A percentile compares a stretch with the other conserved stretches of the same genome.
phyloP scores from a whole-genome alignment of 1,140 invertebrate species.

The Ceratosolen fusciceps region DNA sequence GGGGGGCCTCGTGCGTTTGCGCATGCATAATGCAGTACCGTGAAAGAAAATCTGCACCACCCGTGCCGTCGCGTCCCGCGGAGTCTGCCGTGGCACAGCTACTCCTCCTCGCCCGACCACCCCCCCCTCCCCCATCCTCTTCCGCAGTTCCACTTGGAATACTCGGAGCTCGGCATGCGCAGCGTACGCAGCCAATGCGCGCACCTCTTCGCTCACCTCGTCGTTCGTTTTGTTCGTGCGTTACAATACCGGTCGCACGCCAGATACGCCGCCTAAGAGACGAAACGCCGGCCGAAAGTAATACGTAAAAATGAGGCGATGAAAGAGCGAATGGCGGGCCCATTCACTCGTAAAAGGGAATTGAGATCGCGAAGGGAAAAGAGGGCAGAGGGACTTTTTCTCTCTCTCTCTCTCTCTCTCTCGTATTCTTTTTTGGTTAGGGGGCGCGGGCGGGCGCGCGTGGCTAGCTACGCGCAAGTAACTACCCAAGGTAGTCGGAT shows the following conservation, averaged over 20 bases:
- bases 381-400: background rate
- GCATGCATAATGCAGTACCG: constrained; percentile 19
- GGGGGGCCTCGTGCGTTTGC: background rate
- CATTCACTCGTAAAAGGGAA: constrained; percentile 21
- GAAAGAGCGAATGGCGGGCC: constrained; percentile 26
- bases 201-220: background rate
- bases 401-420: no score
- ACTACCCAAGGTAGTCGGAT: constrained; percentile 13
- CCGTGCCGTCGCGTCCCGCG: background rate
- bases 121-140: background rate
- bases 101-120: background rate
- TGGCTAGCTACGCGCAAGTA: background rate
- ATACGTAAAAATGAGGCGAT: background rate
- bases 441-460: background rate
- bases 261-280: background rate
- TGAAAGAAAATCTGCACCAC: constrained; percentile 17
- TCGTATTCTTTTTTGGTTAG: no score
- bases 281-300: background rate
- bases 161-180: no score
- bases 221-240: background rate
- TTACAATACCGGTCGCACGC: constrained; percentile 13
- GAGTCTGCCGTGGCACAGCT: no score
- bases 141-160: no score
- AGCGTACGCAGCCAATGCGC: no score
- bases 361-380: constrained; percentile 11